These are phyloP conservation scores for Cylindroiulus punctatus DNA, from an alignment of 2,888 invertebrate genomes.

Conservation along the genomic window DNA sequence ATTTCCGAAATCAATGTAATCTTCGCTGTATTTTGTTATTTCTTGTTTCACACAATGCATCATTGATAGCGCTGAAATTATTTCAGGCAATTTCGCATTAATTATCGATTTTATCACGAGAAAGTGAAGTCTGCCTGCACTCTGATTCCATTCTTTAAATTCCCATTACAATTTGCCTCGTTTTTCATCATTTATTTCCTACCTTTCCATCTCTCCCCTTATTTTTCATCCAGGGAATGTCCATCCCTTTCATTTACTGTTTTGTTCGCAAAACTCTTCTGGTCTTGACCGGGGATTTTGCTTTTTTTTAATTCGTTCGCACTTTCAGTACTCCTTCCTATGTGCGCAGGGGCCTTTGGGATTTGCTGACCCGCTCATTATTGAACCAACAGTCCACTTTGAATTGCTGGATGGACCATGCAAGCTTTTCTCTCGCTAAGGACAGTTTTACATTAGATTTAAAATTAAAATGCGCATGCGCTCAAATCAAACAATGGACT, in stretches of 20 bases:
- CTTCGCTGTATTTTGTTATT: no score
- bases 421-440: not conserved
- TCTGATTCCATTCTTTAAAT: not conserved
- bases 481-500: slow-evolving; percentile 16
- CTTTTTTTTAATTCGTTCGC: slow-evolving; percentile 27
- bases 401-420: slow-evolving; percentile 21
- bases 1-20: no score
- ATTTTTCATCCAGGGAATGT: not conserved
- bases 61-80: not conserved
- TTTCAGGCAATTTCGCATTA: not conserved
- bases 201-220: not conserved
- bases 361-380: slow-evolving; percentile 37
- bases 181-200: slow-evolving; percentile 46
- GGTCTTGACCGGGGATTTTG: slow-evolving; percentile 5
- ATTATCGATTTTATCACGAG: not conserved
- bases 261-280: not conserved
- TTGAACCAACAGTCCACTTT: slow-evolving; percentile 43
- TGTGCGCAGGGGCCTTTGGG: slow-evolving; percentile 28
- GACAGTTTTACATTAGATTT: slow-evolving; percentile 35
- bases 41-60: not conserved
- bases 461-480: slow-evolving; percentile 50
- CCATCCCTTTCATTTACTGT: slow-evolving; percentile 39
- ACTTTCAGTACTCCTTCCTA: not conserved
- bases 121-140: not conserved
- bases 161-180: slow-evolving; percentile 14